phyloP scores from a whole-genome alignment of 2,113 vertebrate genomes.

The Sakesphorus luctuosus region DNA sequence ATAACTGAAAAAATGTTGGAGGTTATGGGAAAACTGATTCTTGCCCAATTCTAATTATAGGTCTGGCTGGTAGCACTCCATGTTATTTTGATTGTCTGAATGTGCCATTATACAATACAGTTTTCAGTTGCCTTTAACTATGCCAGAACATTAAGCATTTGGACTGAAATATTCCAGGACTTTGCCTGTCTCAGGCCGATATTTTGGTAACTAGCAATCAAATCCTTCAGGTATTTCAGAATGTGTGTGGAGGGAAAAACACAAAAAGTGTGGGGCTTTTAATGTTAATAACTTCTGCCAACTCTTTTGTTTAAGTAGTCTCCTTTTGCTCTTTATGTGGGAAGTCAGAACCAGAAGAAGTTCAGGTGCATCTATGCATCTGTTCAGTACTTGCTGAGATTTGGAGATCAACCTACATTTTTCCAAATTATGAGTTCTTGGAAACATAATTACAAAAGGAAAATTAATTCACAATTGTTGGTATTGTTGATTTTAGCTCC shows the following conservation, averaged over 20 bases:
- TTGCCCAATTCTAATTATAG: conserved; percentile 40
- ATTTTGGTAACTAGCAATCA: background rate
- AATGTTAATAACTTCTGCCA: background rate
- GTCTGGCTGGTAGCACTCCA: conserved; percentile 6
- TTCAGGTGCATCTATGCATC: background rate
- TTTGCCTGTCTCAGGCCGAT: background rate
- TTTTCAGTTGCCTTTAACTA: conserved; percentile 12
- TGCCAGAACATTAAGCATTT: conserved; percentile 21
- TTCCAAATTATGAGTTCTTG: background rate
- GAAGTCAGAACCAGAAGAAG: background rate
- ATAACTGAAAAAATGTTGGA: conserved; percentile 12
- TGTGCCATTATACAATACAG: background rate
- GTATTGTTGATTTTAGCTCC: background rate
- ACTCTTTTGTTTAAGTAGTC: background rate
- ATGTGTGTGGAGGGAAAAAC: background rate
- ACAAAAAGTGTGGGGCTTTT: background rate
- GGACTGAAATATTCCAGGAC: background rate
- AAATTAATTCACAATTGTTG: background rate
- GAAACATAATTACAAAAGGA: background rate
- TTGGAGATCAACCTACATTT: background rate
- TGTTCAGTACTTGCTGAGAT: background rate
- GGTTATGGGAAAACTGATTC: conserved; percentile 31
- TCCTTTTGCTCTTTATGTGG: background rate
- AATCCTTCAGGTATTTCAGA: background rate
- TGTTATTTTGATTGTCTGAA: conserved; percentile 28